Evolutionary conservation across 2,113 vertebrate species (phyloP), one percentile per base, ranked within the genome.

Genomic region (Poicephalus gulielmi): DNA sequence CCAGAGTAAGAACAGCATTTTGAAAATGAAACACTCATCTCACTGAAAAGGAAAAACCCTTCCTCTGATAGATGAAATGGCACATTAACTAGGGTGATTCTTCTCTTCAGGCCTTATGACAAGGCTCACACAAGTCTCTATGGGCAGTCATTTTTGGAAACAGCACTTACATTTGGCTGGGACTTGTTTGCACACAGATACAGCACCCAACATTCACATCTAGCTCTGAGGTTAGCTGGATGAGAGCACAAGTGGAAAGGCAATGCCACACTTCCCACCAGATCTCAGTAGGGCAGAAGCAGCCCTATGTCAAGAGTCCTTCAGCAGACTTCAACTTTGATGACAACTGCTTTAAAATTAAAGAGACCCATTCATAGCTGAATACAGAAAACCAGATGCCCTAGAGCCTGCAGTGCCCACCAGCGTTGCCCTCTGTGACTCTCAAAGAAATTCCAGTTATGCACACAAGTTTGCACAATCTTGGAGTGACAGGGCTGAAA

Each of bases 161-260:
- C 0, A 0, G 9, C 2, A 10, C 10, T 78, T 57, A 59, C 1
- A 20, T 50, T 43, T 43, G 24, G 9, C 20, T 55, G 35, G 24
- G 12, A 43, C 13, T 52, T 0, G 0, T 63, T 43, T 70, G 24
- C 10, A 91, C 46, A 75, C 47, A 46, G 25, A 16, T 71, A 8
- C 11, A 78, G 77, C 20, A 55, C 28, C 20, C 44, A 3, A 8
- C 64, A 95, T 88, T 75, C 67, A 24, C 4, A 6, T 60, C 46
- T 37, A 30, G 10, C 50, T 63, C 59, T 82, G 50, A 94, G 81
- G 84, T 69, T 81, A 90, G 63, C 7, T n/a, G 74, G 94, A 43
- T 9, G 53, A 74, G 7, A 50, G 37, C 35, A 92, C 50, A 94
- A 83, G 43, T 37, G 46, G 79, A 95, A 92, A 95, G 52, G 20